Conservation (phyloP, 2,113 vertebrate species). For the Australoheros scitulus region DNA sequence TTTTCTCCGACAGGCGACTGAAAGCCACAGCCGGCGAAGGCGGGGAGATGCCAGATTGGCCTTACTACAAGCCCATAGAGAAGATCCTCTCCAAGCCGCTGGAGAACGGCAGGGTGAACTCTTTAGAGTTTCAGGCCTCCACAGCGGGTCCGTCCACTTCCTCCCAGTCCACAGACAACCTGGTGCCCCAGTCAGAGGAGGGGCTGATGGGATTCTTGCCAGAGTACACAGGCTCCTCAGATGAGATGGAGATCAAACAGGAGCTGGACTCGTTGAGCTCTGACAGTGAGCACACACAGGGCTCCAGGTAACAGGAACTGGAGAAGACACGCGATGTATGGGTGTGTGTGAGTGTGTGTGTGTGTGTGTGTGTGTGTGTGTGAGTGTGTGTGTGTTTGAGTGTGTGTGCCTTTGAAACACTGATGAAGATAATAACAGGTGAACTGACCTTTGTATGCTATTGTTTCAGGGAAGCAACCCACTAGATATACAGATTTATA, state of each 20-base stretch:
- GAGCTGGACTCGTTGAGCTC: conserved; percentile 83
- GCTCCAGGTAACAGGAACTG: conserved; percentile 74
- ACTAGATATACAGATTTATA: neutral
- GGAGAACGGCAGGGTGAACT: conserved; percentile 85
- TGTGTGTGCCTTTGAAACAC: neutral
- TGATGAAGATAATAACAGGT: neutral
- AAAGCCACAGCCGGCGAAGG: conserved; percentile 88
- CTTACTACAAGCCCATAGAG: conserved; percentile 94
- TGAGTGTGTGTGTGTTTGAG: neutral
- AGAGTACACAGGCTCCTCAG: conserved; percentile 94
- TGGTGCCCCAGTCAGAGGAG: conserved; percentile 83
- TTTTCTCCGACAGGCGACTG: conserved; percentile 84
- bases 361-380: neutral
- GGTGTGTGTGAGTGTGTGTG: neutral
- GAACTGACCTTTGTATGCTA: neutral
- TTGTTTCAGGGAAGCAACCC: neutral
- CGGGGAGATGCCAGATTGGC: conserved; percentile 89
- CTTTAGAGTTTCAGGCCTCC: conserved; percentile 83
- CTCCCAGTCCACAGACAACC: conserved; percentile 85
- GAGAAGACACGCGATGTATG: neutral
- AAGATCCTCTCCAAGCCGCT: conserved; percentile 92
- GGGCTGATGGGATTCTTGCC: conserved; percentile 88
- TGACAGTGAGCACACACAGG: conserved; percentile 73
- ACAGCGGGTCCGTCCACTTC: conserved; percentile 83
- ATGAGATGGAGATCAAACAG: conserved; percentile 89